Percentiles rank a stretch among this genome's conserved stretches.
phyloP scores from a whole-genome alignment of 2,797 vertebrate species.

The Hirundo rustica region DNA sequence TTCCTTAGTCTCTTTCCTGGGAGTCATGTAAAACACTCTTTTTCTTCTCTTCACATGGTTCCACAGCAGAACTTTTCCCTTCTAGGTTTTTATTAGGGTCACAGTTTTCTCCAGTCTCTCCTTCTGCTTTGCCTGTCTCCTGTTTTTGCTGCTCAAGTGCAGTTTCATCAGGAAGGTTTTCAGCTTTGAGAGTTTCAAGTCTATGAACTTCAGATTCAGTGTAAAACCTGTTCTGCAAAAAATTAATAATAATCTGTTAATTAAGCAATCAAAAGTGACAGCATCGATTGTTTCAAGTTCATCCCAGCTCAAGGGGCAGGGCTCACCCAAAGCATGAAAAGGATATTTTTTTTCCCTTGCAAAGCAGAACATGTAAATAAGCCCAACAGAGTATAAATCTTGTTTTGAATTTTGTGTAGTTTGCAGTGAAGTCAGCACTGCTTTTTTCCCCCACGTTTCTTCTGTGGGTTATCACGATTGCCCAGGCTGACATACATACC shows the following conservation, averaged over 20 bases:
- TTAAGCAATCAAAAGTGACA: neutral
- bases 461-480: neutral
- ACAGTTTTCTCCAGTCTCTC: neutral
- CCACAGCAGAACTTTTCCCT: neutral
- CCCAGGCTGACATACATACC: neutral
- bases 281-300: neutral
- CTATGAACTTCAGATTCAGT: neutral
- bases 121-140: neutral
- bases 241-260: constrained; percentile 2
- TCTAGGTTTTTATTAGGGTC: neutral
- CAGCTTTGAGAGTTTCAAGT: constrained; percentile 8
- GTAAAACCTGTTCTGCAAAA: constrained; percentile 43
- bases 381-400: neutral
- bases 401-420: neutral
- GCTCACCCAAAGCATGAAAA: neutral
- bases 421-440: neutral
- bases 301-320: neutral
- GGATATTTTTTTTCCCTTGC: fast-evolving
- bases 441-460: neutral
- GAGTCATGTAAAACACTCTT: neutral
- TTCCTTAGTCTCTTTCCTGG: neutral
- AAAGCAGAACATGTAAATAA: neutral
- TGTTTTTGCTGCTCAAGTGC: neutral
- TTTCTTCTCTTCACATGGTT: neutral
- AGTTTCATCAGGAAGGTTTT: neutral